Conservation (phyloP, 2,888 invertebrate genomes). For the Pristionchus entomophagus region DNA sequence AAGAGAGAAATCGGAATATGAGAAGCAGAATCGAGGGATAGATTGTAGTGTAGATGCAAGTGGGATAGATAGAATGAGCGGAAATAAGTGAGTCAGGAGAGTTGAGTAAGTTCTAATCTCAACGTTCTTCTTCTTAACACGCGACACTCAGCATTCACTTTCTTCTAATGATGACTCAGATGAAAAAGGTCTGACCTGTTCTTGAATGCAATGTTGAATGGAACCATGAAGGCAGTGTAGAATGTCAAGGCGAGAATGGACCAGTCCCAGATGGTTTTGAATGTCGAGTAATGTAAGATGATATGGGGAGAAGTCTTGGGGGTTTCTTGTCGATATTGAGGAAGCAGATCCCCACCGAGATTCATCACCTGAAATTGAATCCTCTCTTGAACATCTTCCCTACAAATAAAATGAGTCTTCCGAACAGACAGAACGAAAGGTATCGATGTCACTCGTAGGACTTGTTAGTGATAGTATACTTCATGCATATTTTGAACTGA, state of each 20-base stretch:
- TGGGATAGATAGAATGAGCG: slow-evolving; percentile 33
- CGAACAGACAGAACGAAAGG: slow-evolving; percentile 34
- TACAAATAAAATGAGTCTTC: not conserved
- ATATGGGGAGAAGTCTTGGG: slow-evolving; percentile 99
- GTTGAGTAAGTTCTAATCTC: slow-evolving; percentile 21
- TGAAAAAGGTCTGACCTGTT: slow-evolving; percentile 87
- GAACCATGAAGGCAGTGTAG: slow-evolving; percentile 98
- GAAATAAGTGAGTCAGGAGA: slow-evolving; percentile 30
- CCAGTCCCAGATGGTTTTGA: slow-evolving; percentile 98
- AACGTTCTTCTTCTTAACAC: slow-evolving; percentile 4
- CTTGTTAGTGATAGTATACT: slow-evolving; percentile 19
- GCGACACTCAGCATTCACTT: slow-evolving; percentile 34
- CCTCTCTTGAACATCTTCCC: too few species aligned
- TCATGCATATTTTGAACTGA: slow-evolving; percentile 20
- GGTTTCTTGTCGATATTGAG: slow-evolving; percentile 98
- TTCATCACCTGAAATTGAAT: slow-evolving; percentile 83
- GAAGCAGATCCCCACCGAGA: slow-evolving; percentile 96
- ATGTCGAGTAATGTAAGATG: slow-evolving; percentile 95
- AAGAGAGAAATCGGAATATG: slow-evolving; percentile 14
- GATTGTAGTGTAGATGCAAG: slow-evolving; percentile 25
- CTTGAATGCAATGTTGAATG: slow-evolving; percentile 99
- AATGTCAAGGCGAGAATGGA: slow-evolving; percentile 99
- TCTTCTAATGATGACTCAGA: not conserved
- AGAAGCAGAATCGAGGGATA: slow-evolving; percentile 41
- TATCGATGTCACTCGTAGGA: slow-evolving; percentile 29